Evolutionary conservation across 2,797 vertebrate species (phyloP), one percentile per base, ranked within the genome.

Genomic region (Phrynocephalus vlangalii): DNA sequence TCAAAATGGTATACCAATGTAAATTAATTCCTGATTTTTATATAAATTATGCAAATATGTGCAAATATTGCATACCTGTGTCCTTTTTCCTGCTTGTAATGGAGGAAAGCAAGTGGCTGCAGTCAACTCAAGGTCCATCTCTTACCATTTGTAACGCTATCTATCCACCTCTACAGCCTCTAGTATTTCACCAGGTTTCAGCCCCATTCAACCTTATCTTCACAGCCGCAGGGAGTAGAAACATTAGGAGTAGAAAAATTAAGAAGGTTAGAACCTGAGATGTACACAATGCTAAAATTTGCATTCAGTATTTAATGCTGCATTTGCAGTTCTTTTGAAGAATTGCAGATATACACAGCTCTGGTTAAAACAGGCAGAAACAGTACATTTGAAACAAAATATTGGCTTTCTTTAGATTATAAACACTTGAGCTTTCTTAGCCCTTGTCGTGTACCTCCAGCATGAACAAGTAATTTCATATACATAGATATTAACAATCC

Each of bases 401-500:
- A 44, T 44, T 44, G 38, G 38, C 38, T 44, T n/a, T 86, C 50
- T 86, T 67, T 18, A 67, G 71, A 80, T 48, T 44, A 15, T 67
- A 22, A 22, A 68, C 24, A 44, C 4, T 52, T 77, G 68, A 67
- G 28, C 67, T 83, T 33, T 84, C 5, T 83, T 48, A 16, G 67
- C 18, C 78, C 3, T 15, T 48, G 16, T 48, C 7, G 18, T 70
- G 56, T 22, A 22, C 48, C 20, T 20, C 9, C 28, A 82, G 30
- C 8, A 83, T 3, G 16, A 48, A 77, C 56, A 77, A 26, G 22
- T 38, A 76, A 82, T 67, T 52, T 50, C 38, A 86, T 75, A 38
- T 48, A 70, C 30, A 18, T 63, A 73, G 60, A 79, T 88, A 84
- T 72, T 79, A 78, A 16, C 48, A 67, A 84, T 84, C 20, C 79